These are phyloP conservation scores for Sebastes schlegelii DNA, from an alignment of 2,113 vertebrate genomes.

Conservation along the genomic window DNA sequence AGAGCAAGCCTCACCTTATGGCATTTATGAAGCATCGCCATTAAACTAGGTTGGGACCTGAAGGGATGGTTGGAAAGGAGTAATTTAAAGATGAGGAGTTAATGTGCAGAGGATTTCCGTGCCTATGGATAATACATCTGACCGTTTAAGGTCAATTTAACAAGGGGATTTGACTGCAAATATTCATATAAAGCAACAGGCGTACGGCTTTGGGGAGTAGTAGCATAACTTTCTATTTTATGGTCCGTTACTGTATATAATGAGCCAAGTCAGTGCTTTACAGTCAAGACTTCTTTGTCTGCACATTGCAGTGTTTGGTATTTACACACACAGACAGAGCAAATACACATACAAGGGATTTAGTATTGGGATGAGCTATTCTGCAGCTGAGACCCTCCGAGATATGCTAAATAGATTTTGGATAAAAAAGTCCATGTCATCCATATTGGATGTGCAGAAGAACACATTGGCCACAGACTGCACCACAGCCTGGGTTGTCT, in stretches of 20 bases:
- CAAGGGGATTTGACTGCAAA: constrained; percentile 1
- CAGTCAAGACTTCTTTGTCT: not conserved
- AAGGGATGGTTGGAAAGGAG: constrained; percentile 4
- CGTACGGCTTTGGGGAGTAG: not conserved
- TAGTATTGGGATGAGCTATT: not conserved
- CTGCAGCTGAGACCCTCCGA: not conserved
- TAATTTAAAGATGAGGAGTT: constrained; percentile 16
- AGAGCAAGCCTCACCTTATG: constrained; percentile 16
- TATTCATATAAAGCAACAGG: constrained; percentile 16
- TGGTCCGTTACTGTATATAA: constrained; percentile 12
- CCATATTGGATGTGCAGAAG: constrained; percentile 1
- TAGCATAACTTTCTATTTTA: not conserved
- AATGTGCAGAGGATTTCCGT: not conserved
- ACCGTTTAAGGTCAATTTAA: constrained; percentile 4
- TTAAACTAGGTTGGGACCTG: constrained; percentile 7
- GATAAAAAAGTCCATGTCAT: not conserved
- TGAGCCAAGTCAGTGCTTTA: constrained; percentile 5
- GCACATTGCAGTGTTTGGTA: not conserved
- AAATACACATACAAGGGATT: not conserved
- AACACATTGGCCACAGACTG: constrained; percentile 19
- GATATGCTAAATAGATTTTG: not conserved
- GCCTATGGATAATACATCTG: constrained; percentile 11
- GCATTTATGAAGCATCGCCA: constrained; percentile 10
- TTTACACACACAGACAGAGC: not conserved
- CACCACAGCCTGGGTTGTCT: constrained; percentile 14